Base-by-base conservation (phyloP, 1,140 invertebrate species). In the Aphelinus certus region DNA sequence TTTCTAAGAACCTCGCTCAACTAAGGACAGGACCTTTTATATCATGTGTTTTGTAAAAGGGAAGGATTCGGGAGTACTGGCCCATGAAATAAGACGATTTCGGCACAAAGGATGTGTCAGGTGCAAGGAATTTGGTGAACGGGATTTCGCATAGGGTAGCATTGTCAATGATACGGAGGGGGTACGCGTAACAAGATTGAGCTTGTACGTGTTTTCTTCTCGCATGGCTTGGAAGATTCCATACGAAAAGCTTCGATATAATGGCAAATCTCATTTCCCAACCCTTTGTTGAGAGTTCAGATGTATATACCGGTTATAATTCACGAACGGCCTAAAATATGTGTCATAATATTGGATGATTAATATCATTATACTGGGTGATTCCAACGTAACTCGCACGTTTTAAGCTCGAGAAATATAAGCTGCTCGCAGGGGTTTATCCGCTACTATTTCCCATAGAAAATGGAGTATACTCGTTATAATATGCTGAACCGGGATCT, bases 21-120 rank as follows among this genome's bases (percentile, higher is more conserved):
- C 61, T 63, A 63, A 47, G 72, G 73, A 76, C 70, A 70, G 65
- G 76, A 76, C 66, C 71, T 71, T 73, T 69, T 63, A 65, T 73
- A 70, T 74, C 65, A 73, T 70, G 73, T 66, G 73, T 51, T 77
- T 75, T 77, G 69, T 75, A 57, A 65, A 73, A 76, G 76, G 75
- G 76, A 72, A 77, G 76, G 75, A 79, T 74, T 65, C 74, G 70
- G 10, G 51, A 75, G 68, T 73, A 78, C 60, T 75, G 76, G 77
- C 66, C 69, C 78, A 79, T 79, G 76, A 79, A 78, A 79, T 79
- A 79, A 79, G 79, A 66, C 76, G 79, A 77, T 78, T 78, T 77
- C 57, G 77, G 75, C 70, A 62, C 70, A 68, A 73, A 76, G 66
- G 72, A 76, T 76, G 74, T 75, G 78, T 78, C 78, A 78, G 76